phyloP scores from a whole-genome alignment of 30 jellyfish, hydroid and myxozoan species.

The Sanderia malayensis region DNA sequence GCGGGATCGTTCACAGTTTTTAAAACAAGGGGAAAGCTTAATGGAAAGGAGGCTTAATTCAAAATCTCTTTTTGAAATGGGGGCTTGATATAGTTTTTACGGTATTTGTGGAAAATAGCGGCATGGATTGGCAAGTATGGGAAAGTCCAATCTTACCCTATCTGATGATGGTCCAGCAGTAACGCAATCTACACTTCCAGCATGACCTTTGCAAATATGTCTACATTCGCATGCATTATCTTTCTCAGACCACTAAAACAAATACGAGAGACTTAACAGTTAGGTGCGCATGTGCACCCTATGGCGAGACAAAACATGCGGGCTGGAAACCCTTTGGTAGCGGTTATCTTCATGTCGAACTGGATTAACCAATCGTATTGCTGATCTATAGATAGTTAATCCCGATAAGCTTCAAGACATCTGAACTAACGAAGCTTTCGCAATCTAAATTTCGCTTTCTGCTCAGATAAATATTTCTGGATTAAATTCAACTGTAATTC shows the following conservation, averaged over 20 bases:
- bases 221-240: conserved; percentile 57
- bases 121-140: too few species aligned
- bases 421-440: too few species aligned
- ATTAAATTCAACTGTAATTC: background rate
- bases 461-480: background rate
- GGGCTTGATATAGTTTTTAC: too few species aligned
- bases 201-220: conserved; percentile 93
- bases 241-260: conserved; percentile 57
- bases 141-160: conserved; percentile 68
- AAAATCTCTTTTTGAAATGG: too few species aligned
- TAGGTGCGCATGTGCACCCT: background rate
- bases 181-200: conserved; percentile 93
- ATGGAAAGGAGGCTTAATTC: too few species aligned
- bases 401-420: too few species aligned
- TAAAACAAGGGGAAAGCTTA: too few species aligned
- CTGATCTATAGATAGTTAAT: conserved; percentile 32
- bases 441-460: too few species aligned
- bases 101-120: too few species aligned
- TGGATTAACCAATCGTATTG: conserved; percentile 51
- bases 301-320: background rate
- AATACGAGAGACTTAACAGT: background rate
- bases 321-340: conserved; percentile 3
- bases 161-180: conserved; percentile 59
- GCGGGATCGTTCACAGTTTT: too few species aligned
- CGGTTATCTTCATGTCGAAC: background rate